These are phyloP conservation scores for Sarcophaga peregrina DNA, from an alignment of 1,140 invertebrate genomes.

Conservation along the genomic window DNA sequence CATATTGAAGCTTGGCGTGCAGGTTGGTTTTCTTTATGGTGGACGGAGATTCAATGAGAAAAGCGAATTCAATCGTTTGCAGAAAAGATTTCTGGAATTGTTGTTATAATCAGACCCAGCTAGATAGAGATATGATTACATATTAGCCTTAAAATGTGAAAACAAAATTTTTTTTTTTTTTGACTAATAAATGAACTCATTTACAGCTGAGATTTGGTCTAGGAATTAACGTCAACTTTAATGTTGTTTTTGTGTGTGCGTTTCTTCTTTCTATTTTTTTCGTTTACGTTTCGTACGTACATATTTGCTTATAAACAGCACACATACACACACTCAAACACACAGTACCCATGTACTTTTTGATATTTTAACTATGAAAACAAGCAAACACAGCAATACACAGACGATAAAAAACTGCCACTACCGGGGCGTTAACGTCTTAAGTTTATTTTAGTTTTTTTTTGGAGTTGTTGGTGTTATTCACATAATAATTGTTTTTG, in stretches of 20 bases:
- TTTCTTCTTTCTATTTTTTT: background rate
- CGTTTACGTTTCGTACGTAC: background rate
- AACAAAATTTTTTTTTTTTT: background rate
- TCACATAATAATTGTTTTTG: background rate
- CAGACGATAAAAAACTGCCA: background rate
- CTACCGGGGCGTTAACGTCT: conserved; percentile 12
- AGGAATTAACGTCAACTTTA: background rate
- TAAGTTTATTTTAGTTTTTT: background rate
- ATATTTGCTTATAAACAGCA: background rate
- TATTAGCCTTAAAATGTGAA: no score
- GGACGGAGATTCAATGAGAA: no score
- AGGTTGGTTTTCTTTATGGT: no score
- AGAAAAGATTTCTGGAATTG: no score
- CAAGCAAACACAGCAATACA: no score
- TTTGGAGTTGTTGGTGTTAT: background rate
- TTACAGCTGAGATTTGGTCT: background rate
- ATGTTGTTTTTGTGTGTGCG: background rate
- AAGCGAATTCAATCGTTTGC: no score
- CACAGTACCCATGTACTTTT: background rate
- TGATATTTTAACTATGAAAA: no score
- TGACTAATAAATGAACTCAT: background rate
- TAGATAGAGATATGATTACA: no score
- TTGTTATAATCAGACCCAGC: no score
- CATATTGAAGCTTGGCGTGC: no score
- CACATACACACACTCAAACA: no score